Evolutionary conservation across 2,113 vertebrate genomes (phyloP).

Genomic region (Myrmophylax atrothorax): DNA sequence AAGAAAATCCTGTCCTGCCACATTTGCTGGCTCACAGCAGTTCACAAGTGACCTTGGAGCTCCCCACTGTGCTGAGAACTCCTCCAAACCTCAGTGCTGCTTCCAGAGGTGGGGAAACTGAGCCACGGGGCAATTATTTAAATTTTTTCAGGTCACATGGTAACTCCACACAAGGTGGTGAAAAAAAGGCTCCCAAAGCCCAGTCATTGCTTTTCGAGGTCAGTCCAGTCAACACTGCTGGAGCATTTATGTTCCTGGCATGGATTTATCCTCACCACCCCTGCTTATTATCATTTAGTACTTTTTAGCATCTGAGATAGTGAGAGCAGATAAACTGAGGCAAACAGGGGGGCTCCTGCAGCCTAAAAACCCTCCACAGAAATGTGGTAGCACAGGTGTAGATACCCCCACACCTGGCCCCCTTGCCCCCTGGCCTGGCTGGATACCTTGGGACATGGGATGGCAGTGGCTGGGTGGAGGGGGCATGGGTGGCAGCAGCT

Average conservation of each 20-base stretch:
- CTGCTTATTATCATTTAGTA: neutral
- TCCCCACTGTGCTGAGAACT: neutral
- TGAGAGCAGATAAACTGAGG: neutral
- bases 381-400: neutral
- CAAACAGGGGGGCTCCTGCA: neutral
- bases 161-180: neutral
- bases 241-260: neutral
- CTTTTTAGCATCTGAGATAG: neutral
- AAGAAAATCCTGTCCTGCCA: neutral
- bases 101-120: neutral
- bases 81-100: neutral
- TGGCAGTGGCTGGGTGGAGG: neutral
- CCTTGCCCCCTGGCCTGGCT: neutral
- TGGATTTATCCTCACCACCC: neutral
- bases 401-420: neutral
- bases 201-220: neutral
- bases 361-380: neutral
- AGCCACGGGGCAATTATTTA: neutral
- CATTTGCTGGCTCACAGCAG: neutral
- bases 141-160: neutral
- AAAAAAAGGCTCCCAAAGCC: neutral
- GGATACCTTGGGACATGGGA: accelerated
- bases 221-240: neutral
- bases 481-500: neutral
- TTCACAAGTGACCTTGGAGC: neutral